phyloP scores from a whole-genome alignment of 1,140 invertebrate species.

The Hermetia illucens region DNA sequence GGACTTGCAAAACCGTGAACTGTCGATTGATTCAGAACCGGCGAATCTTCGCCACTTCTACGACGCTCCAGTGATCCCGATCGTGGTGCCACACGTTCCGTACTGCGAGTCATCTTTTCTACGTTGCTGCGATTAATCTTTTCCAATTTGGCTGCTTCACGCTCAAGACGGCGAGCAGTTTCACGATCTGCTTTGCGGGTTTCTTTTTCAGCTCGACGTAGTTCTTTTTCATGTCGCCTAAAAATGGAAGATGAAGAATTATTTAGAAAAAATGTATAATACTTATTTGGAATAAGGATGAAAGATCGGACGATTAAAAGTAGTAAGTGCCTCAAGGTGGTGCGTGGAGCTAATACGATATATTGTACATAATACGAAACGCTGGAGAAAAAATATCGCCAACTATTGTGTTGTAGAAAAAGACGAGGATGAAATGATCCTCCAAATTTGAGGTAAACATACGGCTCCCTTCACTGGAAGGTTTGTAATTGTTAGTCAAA shows the following conservation, averaged over 20 bases:
- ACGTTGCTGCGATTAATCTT: constrained; percentile 27
- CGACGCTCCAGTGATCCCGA: constrained; percentile 36
- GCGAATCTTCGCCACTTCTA: constrained; percentile 34
- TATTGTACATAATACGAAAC: too few relatives aligned
- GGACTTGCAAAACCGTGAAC: constrained; percentile 43
- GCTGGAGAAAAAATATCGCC: too few relatives aligned
- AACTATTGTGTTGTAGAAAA: too few relatives aligned
- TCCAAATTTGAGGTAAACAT: too few relatives aligned
- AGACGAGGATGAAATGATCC: too few relatives aligned
- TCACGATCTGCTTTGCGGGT: constrained; percentile 26
- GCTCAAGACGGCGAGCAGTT: constrained; percentile 21
- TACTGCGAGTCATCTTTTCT: constrained; percentile 30
- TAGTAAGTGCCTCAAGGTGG: too few relatives aligned
- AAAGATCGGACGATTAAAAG: too few relatives aligned
- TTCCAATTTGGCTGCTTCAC: constrained; percentile 27
- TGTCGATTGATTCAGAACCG: constrained; percentile 34
- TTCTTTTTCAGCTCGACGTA: constrained; percentile 24
- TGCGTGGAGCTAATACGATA: too few relatives aligned
- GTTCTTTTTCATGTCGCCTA: constrained; percentile 26
- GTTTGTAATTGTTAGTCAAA: too few relatives aligned
- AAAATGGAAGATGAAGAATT: background rate
- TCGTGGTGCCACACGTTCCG: constrained; percentile 21
- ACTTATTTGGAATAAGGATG: background rate
- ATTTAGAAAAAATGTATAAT: background rate
- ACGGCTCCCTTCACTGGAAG: too few relatives aligned